phyloP scores from a whole-genome alignment of 1,140 invertebrate genomes.

The Zaprionus davidi region DNA sequence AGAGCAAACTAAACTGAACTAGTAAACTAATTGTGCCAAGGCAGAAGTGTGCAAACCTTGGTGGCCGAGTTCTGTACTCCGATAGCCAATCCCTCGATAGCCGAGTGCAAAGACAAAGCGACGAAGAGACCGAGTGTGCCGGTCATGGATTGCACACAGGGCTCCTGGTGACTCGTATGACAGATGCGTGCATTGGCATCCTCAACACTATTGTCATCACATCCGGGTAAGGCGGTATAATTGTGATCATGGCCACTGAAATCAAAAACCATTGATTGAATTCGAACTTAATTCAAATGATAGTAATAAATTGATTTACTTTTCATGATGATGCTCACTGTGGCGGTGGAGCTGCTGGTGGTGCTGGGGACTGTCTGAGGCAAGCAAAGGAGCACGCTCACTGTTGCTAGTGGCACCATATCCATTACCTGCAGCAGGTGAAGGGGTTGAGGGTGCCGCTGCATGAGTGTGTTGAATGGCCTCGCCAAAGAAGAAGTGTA shows the following conservation, averaged over 20 bases:
- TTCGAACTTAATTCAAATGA: constrained; percentile 12
- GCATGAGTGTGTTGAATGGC: constrained; percentile 75
- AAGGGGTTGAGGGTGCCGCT: background rate
- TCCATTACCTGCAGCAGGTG: background rate
- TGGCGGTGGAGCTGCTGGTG: too few species aligned
- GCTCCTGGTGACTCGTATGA: constrained; percentile 87
- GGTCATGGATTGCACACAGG: constrained; percentile 86
- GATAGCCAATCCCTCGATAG: constrained; percentile 93
- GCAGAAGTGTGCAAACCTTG: constrained; percentile 86
- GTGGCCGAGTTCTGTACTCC: constrained; percentile 88
- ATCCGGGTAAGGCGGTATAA: constrained; percentile 31
- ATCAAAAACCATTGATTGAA: constrained; percentile 10
- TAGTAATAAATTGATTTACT: constrained; percentile 37
- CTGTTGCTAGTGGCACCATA: background rate
- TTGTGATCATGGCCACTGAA: constrained; percentile 31
- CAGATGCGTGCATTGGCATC: constrained; percentile 86
- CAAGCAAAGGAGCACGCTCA: constrained; percentile 57
- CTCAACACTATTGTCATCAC: constrained; percentile 73
- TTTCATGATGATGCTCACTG: constrained; percentile 26
- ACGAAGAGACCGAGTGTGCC: constrained; percentile 87
- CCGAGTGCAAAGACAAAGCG: constrained; percentile 90
- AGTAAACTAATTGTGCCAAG: constrained; percentile 56
- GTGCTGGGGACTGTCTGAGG: constrained; percentile 36
- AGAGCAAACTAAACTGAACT: constrained; percentile 24
- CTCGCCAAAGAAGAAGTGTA: constrained; percentile 87